Percentiles rank a stretch among this genome's conserved stretches.
Conservation (phyloP, 2,888 invertebrate species). For the Spilosoma lubricipeda region DNA sequence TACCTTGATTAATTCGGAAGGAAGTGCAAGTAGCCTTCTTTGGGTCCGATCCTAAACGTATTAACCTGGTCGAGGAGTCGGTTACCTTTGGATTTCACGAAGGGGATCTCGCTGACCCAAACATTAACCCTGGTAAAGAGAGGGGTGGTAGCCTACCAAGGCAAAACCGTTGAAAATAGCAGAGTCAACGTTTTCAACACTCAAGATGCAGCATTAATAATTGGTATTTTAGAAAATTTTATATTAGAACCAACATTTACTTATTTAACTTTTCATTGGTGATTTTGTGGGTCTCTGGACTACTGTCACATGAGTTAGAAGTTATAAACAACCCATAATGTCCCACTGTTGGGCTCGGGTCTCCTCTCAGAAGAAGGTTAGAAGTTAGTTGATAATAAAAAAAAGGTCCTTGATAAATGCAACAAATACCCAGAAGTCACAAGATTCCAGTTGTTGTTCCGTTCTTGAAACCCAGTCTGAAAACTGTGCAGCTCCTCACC, state of each 20-base stretch:
- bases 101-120: not conserved
- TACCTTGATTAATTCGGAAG: not conserved
- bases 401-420: not conserved
- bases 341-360: too few species aligned
- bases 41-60: not conserved
- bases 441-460: not conserved
- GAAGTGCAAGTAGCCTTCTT: constrained; percentile 25
- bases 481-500: not conserved
- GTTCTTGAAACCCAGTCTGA: not conserved
- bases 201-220: not conserved
- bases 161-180: too few species aligned
- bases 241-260: not conserved
- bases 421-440: not conserved
- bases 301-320: not conserved
- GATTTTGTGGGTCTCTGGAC: not conserved
- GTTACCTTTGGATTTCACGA: not conserved
- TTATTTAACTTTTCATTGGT: not conserved
- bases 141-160: not conserved
- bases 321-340: too few species aligned
- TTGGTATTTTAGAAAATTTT: not conserved
- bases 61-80: not conserved
- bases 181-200: not conserved
- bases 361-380: too few species aligned
- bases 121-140: not conserved
- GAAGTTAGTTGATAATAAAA: not conserved